Base-by-base conservation (phyloP, 2,797 vertebrate genomes). In the Xiphophorus birchmanni region DNA sequence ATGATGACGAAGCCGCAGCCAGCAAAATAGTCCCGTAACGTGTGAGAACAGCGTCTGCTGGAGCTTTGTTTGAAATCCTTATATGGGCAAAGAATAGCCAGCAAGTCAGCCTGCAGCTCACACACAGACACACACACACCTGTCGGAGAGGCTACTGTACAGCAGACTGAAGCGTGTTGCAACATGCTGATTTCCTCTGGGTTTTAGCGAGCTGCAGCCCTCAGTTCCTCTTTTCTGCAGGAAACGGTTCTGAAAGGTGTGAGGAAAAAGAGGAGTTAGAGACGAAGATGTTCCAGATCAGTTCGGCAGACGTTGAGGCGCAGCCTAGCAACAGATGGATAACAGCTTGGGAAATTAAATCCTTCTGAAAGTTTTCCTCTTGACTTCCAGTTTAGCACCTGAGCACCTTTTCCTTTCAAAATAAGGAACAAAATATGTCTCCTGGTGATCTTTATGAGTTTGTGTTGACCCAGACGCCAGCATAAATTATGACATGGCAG, bases 61-160 rank as follows among this genome's bases (percentile, higher is more conserved):
- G 44, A 79, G 69, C 79, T 65, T 75, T 84, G 82, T 85, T 74
- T 90, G 40, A 84, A 88, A 74, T 90, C 94, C 94, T 93, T 95
- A 92, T 91, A 93, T 90, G 56, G 56, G 21, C 50, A 48, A 77
- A 40, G 47, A 80, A 37, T 58, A 86, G 75, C 78, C 75, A 40
- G 52, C 76, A 84, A 87, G 82, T 85, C 76, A 80, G 74, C 79
- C 78, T 75, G 72, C 9, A 2, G 0, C n/a, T 5, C 37, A 0
- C 47, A 47, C 17, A 26, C 45, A 32, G 32, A 32, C 35, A 48
- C 44, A 60, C 77, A 45, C 69, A 45, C 23, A 44, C 23, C 29
- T 74, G 73, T 26, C 11, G 11, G 10, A 44, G 10, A 71, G 8
- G 42, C 69, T n/a, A 45, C 5, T 9, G 67, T 44, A 23, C 10